phyloP scores from a whole-genome alignment of 2,113 vertebrate genomes.

The Tychaedon coryphoeus region DNA sequence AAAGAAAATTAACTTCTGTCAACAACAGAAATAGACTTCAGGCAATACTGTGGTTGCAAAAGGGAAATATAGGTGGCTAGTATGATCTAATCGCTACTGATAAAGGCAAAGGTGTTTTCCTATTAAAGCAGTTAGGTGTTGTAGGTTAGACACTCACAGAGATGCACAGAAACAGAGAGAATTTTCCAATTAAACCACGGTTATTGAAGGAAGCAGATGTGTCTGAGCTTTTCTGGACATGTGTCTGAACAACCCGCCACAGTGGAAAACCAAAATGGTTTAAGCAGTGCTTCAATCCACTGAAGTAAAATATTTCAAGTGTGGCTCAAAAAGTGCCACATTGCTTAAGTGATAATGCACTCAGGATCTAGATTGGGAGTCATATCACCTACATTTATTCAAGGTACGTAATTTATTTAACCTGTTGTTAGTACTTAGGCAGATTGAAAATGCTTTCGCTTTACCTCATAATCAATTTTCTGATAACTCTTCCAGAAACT shows the following conservation, averaged over 20 bases:
- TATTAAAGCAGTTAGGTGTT: background rate
- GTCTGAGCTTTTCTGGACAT: background rate
- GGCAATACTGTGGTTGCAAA: background rate
- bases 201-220: background rate
- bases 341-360: background rate
- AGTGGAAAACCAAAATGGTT: background rate
- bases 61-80: background rate
- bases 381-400: background rate
- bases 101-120: background rate
- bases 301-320: background rate
- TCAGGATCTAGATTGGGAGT: background rate
- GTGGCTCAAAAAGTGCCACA: background rate
- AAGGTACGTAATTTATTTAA: background rate
- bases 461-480: background rate
- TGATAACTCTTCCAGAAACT: background rate
- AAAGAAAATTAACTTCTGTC: background rate
- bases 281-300: background rate
- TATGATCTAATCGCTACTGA: background rate
- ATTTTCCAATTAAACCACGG: background rate
- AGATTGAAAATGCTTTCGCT: background rate
- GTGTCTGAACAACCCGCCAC: background rate
- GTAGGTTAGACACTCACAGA: background rate
- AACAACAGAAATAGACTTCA: background rate
- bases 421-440: background rate
- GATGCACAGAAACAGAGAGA: background rate